phyloP scores from a whole-genome alignment of 2,797 vertebrate genomes.

The Varecia variegata region DNA sequence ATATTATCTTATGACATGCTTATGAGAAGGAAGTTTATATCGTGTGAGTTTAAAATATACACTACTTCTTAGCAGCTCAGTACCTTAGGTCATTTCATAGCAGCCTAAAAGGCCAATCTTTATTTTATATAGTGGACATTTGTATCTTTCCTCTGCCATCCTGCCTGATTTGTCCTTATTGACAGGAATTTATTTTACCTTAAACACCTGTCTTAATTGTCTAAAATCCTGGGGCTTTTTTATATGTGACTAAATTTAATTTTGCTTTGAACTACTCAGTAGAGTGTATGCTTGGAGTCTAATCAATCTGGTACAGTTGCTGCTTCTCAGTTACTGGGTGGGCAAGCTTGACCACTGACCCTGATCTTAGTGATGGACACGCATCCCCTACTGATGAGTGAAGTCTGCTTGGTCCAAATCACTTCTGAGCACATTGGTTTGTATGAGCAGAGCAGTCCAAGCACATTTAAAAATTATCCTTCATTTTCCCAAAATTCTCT shows the following conservation, averaged over 20 bases:
- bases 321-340: neutral
- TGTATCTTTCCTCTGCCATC: neutral
- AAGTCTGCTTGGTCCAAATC: neutral
- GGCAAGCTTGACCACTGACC: neutral
- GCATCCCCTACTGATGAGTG: neutral
- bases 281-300: neutral
- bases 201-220: neutral
- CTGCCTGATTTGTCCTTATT: neutral
- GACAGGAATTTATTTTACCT: neutral
- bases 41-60: neutral
- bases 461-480: neutral
- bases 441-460: neutral
- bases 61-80: neutral
- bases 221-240: neutral
- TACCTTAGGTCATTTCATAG: neutral
- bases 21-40: neutral
- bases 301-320: fast-evolving
- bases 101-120: neutral
- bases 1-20: neutral
- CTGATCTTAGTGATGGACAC: neutral
- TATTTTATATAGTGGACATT: neutral
- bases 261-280: neutral
- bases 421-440: neutral
- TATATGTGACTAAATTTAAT: neutral
- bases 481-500: neutral